phyloP scores from a whole-genome alignment of 2,113 vertebrate genomes.

The Polyodon spathula region DNA sequence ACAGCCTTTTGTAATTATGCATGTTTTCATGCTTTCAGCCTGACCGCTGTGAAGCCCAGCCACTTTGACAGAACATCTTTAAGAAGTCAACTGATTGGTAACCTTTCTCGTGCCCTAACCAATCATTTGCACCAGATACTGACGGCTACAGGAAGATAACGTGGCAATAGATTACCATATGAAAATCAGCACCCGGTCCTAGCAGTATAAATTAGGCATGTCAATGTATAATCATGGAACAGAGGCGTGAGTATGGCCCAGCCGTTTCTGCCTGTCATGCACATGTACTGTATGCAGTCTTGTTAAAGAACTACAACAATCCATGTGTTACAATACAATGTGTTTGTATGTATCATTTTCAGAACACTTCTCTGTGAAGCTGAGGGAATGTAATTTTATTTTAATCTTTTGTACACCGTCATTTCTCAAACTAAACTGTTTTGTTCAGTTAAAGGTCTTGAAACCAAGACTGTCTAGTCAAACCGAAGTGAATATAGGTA shows the following conservation, averaged over 20 bases:
- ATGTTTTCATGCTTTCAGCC: conserved; percentile 60
- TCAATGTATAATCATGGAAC: conserved; percentile 5
- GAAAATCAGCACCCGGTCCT: conserved; percentile 34
- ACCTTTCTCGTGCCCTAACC: conserved; percentile 55
- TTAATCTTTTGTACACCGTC: no score
- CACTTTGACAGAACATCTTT: conserved; percentile 66
- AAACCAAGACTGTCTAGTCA: no score
- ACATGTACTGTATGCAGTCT: no score
- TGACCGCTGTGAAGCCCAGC: conserved; percentile 34
- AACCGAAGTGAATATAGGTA: no score
- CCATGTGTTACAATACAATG: no score
- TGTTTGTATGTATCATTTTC: no score
- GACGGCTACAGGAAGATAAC: conserved; percentile 42
- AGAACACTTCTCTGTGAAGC: no score
- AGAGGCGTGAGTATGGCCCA: background rate
- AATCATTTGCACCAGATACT: conserved; percentile 46
- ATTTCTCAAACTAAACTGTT: no score
- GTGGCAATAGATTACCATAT: conserved; percentile 32
- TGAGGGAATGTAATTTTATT: no score
- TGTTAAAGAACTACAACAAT: no score
- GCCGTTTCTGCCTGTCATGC: background rate
- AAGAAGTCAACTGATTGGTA: conserved; percentile 64
- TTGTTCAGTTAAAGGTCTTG: no score
- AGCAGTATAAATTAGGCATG: conserved; percentile 8
- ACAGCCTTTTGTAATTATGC: conserved; percentile 70